Evolutionary conservation across 2,113 vertebrate genomes (phyloP).

Genomic region (Pandion haliaetus): DNA sequence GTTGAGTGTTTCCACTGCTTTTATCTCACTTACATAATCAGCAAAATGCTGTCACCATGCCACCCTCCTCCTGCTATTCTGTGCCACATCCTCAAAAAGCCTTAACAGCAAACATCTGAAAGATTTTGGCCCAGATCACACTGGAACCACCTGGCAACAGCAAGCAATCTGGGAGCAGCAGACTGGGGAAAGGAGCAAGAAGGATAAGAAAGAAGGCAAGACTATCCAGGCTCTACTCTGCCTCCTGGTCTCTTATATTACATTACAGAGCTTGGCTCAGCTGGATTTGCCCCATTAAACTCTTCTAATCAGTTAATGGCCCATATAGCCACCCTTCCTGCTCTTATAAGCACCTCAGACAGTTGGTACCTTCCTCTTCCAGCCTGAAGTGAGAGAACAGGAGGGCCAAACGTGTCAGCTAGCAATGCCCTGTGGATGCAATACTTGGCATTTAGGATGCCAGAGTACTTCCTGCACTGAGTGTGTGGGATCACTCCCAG

Average conservation of each 20-base stretch:
- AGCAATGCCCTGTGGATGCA: neutral
- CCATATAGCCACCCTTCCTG: neutral
- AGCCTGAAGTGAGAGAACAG: neutral
- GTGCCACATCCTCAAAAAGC: neutral
- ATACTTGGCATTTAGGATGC: neutral
- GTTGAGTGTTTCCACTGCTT: neutral
- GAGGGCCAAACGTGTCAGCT: neutral
- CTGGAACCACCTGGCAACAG: neutral
- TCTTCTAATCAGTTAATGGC: neutral
- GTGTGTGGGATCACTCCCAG: neutral
- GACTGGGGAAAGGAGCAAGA: neutral
- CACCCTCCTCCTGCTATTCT: neutral
- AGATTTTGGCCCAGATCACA: neutral
- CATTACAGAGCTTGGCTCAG: neutral
- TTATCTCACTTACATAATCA: neutral
- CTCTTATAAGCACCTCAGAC: neutral
- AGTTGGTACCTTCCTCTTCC: neutral
- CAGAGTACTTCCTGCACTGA: neutral
- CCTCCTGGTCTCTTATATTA: neutral
- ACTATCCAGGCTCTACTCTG: neutral
- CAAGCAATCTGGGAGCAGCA: neutral
- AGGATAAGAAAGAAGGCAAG: neutral
- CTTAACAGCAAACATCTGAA: neutral
- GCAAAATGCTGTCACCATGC: neutral
- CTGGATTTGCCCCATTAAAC: neutral